Percentiles rank a stretch among this genome's conserved stretches.
phyloP scores from a whole-genome alignment of 1,140 invertebrate genomes.

The Procambarus virginalis region DNA sequence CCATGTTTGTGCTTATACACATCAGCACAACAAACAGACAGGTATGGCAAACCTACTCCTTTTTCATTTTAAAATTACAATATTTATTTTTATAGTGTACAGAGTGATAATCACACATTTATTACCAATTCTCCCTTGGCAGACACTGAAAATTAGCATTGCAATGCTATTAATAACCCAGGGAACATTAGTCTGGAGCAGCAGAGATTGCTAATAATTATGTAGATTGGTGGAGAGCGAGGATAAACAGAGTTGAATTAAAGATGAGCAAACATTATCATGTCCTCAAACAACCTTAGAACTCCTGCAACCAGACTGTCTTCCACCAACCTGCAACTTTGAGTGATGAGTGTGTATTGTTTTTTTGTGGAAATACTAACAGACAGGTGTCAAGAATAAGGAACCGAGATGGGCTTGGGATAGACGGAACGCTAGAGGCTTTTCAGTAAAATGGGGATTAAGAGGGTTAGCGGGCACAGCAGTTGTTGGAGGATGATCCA shows the following conservation, averaged over 20 bases:
- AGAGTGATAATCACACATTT: slow-evolving; percentile 12
- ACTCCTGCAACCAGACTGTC: slow-evolving; percentile 48
- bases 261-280: slow-evolving; percentile 57
- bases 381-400: slow-evolving; percentile 2
- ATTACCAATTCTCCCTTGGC: slow-evolving; percentile 39
- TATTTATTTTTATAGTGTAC: not conserved
- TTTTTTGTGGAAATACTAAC: slow-evolving; percentile 5
- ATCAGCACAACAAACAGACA: slow-evolving; percentile 33
- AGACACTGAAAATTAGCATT: slow-evolving; percentile 24
- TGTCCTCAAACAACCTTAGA: slow-evolving; percentile 47
- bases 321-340: slow-evolving; percentile 47
- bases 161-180: slow-evolving; percentile 36
- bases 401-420: slow-evolving; percentile 26
- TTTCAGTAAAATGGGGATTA: not conserved
- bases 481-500: slow-evolving; percentile 71
- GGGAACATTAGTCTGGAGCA: slow-evolving; percentile 32
- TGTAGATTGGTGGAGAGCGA: slow-evolving; percentile 45
- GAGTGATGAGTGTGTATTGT: slow-evolving; percentile 11
- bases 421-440: slow-evolving; percentile 18
- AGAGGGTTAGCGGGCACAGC: slow-evolving; percentile 62
- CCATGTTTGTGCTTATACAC: slow-evolving; percentile 20
- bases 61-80: not conserved
- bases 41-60: slow-evolving; percentile 36
- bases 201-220: slow-evolving; percentile 43
- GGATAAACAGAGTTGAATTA: slow-evolving; percentile 53